These are phyloP conservation scores for Octomys mimax DNA, from an alignment of 2,797 vertebrate genomes.

Conservation along the genomic window DNA sequence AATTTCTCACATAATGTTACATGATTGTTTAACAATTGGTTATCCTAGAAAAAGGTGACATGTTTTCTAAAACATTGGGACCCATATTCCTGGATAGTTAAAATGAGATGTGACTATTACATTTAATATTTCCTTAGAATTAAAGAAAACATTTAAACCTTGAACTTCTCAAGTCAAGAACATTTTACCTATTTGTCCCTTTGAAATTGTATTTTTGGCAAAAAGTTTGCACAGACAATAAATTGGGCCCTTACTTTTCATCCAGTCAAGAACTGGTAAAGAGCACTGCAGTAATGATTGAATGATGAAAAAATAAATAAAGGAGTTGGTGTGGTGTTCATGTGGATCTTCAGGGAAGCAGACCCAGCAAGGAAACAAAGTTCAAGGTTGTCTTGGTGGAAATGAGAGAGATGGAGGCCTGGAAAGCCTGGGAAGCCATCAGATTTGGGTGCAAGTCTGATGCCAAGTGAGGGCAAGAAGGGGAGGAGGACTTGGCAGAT, in stretches of 20 bases:
- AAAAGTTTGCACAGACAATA: background rate
- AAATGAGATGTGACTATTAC: background rate
- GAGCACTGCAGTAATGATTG: background rate
- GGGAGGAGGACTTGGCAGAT: background rate
- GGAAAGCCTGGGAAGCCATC: background rate
- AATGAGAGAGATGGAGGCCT: background rate
- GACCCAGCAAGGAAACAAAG: background rate
- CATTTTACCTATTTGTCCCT: background rate
- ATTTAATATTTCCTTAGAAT: constrained; percentile 31
- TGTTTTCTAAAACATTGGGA: background rate
- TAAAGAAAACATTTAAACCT: background rate
- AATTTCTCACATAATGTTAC: background rate
- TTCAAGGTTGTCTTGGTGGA: background rate
- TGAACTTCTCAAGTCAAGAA: constrained; percentile 9
- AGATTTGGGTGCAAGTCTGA: background rate
- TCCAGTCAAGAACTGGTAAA: background rate
- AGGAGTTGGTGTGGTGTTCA: background rate
- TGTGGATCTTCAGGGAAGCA: background rate
- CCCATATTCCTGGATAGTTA: background rate
- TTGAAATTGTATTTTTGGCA: constrained; percentile 40
- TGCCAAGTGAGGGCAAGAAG: background rate
- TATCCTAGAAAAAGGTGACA: background rate
- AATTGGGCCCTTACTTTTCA: background rate
- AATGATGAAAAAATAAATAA: background rate
- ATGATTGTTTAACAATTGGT: background rate